phyloP scores from a whole-genome alignment of 2,888 invertebrate genomes.

The Nomada flava region DNA sequence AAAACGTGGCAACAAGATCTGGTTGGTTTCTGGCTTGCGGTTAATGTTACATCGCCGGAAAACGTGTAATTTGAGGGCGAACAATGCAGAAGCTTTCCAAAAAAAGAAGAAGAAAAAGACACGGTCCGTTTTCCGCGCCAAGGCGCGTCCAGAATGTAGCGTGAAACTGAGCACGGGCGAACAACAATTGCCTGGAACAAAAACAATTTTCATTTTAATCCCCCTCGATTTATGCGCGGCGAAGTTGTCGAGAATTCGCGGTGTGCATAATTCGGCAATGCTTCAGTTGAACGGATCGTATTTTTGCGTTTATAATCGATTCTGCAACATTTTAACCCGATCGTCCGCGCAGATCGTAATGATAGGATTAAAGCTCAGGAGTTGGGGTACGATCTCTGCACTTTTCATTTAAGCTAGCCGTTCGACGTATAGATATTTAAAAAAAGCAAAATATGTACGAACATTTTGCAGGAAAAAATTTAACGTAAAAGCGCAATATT shows the following conservation, averaged over 20 bases:
- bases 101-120: neutral
- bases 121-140: neutral
- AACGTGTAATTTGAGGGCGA: neutral
- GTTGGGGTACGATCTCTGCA: neutral
- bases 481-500: too few relatives aligned
- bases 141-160: neutral
- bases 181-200: neutral
- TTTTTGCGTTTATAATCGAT: neutral
- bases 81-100: neutral
- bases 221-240: neutral
- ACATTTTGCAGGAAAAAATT: too few relatives aligned
- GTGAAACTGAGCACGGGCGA: neutral
- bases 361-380: neutral
- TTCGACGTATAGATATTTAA: too few relatives aligned
- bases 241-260: neutral
- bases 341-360: neutral
- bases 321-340: neutral
- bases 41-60: neutral
- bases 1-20: slow-evolving; percentile 19
- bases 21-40: neutral
- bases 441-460: too few relatives aligned
- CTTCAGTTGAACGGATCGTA: neutral
- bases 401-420: too few relatives aligned
- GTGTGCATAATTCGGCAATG: neutral
- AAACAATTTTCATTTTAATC: slow-evolving; percentile 21